Percentiles rank a stretch among this genome's conserved stretches.
These are phyloP conservation scores for Scrobipalpa atriplicella DNA, from an alignment of 2,888 invertebrate species.

Conservation along the genomic window DNA sequence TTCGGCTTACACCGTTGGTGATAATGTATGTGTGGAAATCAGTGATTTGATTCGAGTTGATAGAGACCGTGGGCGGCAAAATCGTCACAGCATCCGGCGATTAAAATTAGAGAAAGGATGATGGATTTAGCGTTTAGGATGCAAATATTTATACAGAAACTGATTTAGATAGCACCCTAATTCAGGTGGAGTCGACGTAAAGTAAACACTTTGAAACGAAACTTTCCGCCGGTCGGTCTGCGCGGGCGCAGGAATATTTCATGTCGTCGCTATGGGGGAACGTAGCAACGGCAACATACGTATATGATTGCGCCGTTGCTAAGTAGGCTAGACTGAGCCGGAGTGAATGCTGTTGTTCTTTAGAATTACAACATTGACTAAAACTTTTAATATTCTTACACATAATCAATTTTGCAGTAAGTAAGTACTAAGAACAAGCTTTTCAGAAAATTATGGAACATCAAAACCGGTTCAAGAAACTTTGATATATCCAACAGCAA, in stretches of 20 bases:
- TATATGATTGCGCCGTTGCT: too few relatives aligned
- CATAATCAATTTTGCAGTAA: not conserved
- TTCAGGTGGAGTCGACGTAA: constrained; percentile 17
- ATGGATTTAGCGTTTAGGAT: constrained; percentile 11
- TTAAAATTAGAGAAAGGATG: constrained; percentile 9
- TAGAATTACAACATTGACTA: too few relatives aligned
- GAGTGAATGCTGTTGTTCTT: too few relatives aligned
- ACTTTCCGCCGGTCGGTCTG: constrained; percentile 6
- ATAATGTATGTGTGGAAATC: not conserved
- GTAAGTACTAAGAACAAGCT: too few relatives aligned
- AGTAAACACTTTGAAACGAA: constrained; percentile 4
- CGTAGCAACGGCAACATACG: not conserved
- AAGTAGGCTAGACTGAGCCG: too few relatives aligned
- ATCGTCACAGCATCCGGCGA: not conserved
- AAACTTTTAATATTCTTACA: too few relatives aligned
- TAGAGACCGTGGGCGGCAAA: not conserved
- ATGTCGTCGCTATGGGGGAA: not conserved
- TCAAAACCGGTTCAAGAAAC: too few relatives aligned
- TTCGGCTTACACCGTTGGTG: too few relatives aligned
- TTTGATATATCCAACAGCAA: too few relatives aligned
- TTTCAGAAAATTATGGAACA: too few relatives aligned
- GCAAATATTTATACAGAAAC: constrained; percentile 19
- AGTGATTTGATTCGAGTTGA: not conserved
- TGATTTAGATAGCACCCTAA: constrained; percentile 4
- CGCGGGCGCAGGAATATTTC: constrained; percentile 14